Base-by-base conservation (phyloP, 2,888 invertebrate species). In the Calameuta filiformis region DNA sequence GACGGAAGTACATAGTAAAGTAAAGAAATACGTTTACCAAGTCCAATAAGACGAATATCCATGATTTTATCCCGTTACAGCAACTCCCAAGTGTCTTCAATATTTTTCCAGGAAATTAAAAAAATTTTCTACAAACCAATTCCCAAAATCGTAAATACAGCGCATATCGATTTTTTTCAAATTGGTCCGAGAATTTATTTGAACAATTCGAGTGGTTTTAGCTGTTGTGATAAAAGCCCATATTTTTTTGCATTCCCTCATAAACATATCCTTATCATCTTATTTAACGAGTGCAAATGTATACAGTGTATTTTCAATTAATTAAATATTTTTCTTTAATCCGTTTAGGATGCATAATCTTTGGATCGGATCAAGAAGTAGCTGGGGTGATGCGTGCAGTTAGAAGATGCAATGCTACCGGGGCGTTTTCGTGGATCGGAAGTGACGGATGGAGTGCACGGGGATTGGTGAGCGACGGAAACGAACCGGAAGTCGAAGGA, bases 381-480 rank as follows among this genome's bases (percentile, higher is more conserved):
- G 97, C 98, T 0, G 98, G 97, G 68, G 95, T 99, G 79, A 99
- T 99, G 98, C 93, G 96, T 74, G 98, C 98, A 0, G 97, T 98
- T 0, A 94, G 96, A 79, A 93, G 98, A 6, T 94, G 95, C 81
- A 97, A 98, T 89, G 97, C 97, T 12, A 98, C 98, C 0, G 96
- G 96, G 11, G 94, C 95, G 76, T 99, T 98, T 93, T 96, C 97
- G 78, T 98, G 98, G 98, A 98, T 98, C 69, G 98, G 98, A 0
- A 98, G 97, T 40, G 98, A 98, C 88, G 98, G 98, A 1, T 98
- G 98, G 98, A 97, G 97, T 88, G 98, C 97, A 11, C 92, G 98
- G 74, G 95, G 96, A 76, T 93, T 97, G 82, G 97, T 98, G 40
- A 92, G 92, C 83, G 96, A 96, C 85, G 97, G 97, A 82, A 97